phyloP scores from a whole-genome alignment of 2,888 invertebrate species.

The Caenorhabditis angaria region DNA sequence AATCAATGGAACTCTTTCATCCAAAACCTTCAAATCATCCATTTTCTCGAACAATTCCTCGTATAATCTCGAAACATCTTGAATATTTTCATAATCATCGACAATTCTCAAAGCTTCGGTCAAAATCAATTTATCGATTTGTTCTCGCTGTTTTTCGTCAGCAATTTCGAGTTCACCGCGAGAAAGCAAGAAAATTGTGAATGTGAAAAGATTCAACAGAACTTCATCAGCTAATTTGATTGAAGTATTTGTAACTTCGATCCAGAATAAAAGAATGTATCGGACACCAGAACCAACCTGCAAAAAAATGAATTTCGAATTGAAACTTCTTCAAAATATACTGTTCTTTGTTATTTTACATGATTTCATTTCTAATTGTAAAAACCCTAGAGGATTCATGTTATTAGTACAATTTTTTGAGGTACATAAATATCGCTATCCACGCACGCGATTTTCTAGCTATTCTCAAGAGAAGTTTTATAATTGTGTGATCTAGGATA shows the following conservation, averaged over 20 bases:
- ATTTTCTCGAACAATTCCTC: constrained; percentile 14
- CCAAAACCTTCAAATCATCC: constrained; percentile 13
- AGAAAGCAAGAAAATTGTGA: constrained; percentile 9
- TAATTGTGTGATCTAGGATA: no score
- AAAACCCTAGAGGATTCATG: neutral
- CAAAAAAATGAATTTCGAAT: neutral
- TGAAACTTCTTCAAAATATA: neutral
- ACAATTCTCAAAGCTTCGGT: neutral
- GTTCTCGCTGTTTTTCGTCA: constrained; percentile 11
- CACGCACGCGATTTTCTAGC: no score
- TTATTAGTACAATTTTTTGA: no score
- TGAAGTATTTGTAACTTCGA: constrained; percentile 12
- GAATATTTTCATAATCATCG: neutral
- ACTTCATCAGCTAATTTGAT: constrained; percentile 11
- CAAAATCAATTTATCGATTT: constrained; percentile 8
- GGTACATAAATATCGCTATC: no score
- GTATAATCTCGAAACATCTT: constrained; percentile 15
- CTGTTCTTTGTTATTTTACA: constrained; percentile 3
- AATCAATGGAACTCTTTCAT: constrained; percentile 17
- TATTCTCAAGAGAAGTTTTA: no score
- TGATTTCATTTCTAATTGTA: neutral
- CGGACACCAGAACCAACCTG: constrained; percentile 22
- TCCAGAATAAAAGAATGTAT: constrained; percentile 24
- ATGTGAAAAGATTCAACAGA: constrained; percentile 20
- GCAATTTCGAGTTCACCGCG: constrained; percentile 20